phyloP scores from a whole-genome alignment of 1,140 invertebrate genomes.

The Pogonus chalceus region DNA sequence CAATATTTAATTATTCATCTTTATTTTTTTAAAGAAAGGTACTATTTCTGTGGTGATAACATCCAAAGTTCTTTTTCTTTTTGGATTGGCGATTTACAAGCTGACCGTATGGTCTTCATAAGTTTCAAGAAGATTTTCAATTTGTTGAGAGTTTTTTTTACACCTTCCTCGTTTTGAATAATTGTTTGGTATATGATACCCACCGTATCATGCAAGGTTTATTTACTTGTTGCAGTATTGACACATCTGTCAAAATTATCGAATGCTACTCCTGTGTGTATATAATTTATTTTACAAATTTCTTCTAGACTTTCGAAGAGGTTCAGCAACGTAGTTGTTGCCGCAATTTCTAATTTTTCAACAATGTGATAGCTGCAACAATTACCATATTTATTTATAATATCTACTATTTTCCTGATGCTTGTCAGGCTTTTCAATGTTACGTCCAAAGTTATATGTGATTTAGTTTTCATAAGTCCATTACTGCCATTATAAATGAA shows the following conservation, averaged over 20 bases:
- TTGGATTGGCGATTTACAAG: too few species aligned
- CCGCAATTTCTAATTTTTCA: constrained; percentile 30
- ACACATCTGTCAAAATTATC: constrained; percentile 38
- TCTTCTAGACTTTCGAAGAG: constrained; percentile 18
- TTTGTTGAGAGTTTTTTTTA: background rate
- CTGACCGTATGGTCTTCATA: too few species aligned
- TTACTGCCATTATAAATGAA: too few species aligned
- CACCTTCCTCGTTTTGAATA: background rate
- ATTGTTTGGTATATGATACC: constrained; percentile 34
- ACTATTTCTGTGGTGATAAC: background rate
- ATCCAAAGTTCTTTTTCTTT: too few species aligned
- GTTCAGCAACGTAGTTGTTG: constrained; percentile 19
- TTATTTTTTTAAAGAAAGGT: too few species aligned
- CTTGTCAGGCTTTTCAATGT: too few species aligned
- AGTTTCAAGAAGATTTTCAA: too few species aligned
- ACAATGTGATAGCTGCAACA: constrained; percentile 26
- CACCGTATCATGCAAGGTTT: constrained; percentile 38
- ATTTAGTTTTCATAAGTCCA: too few species aligned
- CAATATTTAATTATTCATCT: too few species aligned
- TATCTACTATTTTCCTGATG: constrained; percentile 25
- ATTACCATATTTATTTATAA: constrained; percentile 31
- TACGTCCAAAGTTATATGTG: too few species aligned
- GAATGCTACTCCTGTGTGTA: constrained; percentile 31
- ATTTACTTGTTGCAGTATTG: constrained; percentile 34
- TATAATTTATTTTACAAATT: constrained; percentile 17